These are phyloP conservation scores for Drosophila nr. perissopoda DNA, from an alignment of 2,888 invertebrate genomes.

Conservation along the genomic window DNA sequence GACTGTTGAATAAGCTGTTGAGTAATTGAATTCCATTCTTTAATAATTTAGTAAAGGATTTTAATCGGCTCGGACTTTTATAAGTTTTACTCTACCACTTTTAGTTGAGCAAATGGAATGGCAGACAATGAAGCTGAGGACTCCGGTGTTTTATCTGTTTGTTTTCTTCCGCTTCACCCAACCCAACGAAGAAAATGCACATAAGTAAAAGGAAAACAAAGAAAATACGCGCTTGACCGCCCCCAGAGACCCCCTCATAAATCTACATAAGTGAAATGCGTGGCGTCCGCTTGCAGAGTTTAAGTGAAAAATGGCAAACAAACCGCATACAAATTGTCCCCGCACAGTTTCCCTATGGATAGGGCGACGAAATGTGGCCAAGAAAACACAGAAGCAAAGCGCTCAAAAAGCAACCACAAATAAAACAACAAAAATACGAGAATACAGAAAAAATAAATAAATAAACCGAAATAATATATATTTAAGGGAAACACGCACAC, in stretches of 20 bases:
- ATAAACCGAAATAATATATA: slow-evolving; percentile 31
- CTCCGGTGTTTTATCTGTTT: slow-evolving; percentile 22
- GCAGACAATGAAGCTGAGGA: slow-evolving; percentile 3
- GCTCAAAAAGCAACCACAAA: slow-evolving; percentile 34
- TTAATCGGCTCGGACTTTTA: not conserved
- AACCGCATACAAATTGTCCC: slow-evolving; percentile 78
- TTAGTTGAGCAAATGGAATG: slow-evolving; percentile 12
- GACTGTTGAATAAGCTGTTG: not conserved
- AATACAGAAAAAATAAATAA: slow-evolving; percentile 8
- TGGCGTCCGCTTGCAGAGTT: slow-evolving; percentile 41
- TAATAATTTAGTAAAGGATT: not conserved
- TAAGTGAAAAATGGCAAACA: slow-evolving; percentile 78
- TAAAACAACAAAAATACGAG: not conserved
- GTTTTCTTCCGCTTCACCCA: slow-evolving; percentile 15
- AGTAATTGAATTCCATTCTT: not conserved
- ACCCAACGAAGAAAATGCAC: not conserved
- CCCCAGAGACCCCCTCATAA: slow-evolving; percentile 45
- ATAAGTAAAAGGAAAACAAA: slow-evolving; percentile 8
- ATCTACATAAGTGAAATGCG: slow-evolving; percentile 74
- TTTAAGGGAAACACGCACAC: slow-evolving; percentile 64
- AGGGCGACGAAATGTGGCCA: slow-evolving; percentile 68
- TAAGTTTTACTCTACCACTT: slow-evolving; percentile 1
- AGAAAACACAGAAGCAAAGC: slow-evolving; percentile 35
- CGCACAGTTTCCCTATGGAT: slow-evolving; percentile 43
- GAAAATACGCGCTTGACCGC: slow-evolving; percentile 49